Conservation (phyloP, 2,797 vertebrate genomes). For the Pangasius sanitwongsei region DNA sequence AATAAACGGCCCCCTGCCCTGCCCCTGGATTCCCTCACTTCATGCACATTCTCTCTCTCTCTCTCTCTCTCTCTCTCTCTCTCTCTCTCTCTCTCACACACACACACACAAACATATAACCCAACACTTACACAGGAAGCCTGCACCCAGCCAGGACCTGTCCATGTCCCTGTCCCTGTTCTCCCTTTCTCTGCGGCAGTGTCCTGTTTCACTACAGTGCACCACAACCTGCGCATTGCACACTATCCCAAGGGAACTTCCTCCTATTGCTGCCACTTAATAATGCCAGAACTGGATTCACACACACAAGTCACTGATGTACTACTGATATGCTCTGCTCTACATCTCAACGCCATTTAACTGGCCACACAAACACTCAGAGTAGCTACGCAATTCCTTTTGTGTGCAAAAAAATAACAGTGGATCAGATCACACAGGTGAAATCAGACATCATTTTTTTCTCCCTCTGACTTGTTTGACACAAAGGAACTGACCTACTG, state of each 20-base stretch:
- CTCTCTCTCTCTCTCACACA: slow-evolving; percentile 28
- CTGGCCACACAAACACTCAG: not conserved
- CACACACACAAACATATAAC: slow-evolving; percentile 16
- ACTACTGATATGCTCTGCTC: not conserved
- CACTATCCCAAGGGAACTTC: slow-evolving; percentile 32
- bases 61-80: slow-evolving; percentile 20
- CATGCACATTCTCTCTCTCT: not conserved
- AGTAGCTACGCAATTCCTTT: not conserved
- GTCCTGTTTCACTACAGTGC: slow-evolving; percentile 50
- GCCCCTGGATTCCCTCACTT: slow-evolving; percentile 55
- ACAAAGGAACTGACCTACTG: slow-evolving; percentile 50
- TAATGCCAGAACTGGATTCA: slow-evolving; percentile 26
- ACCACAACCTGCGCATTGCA: slow-evolving; percentile 27
- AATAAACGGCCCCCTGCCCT: slow-evolving; percentile 75
- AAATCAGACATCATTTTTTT: slow-evolving; percentile 38
- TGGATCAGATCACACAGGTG: slow-evolving; percentile 41
- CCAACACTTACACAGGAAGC: slow-evolving; percentile 32
- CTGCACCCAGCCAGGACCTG: slow-evolving; percentile 45
- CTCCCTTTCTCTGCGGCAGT: slow-evolving; percentile 45
- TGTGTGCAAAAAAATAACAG: not conserved
- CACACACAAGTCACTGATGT: not conserved
- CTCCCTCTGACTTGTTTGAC: slow-evolving; percentile 23
- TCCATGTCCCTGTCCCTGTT: slow-evolving; percentile 46
- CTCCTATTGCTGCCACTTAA: slow-evolving; percentile 36
- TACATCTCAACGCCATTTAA: not conserved